Conservation (phyloP, 1,140 invertebrate species). For the Pseudomyrmex concolor region DNA sequence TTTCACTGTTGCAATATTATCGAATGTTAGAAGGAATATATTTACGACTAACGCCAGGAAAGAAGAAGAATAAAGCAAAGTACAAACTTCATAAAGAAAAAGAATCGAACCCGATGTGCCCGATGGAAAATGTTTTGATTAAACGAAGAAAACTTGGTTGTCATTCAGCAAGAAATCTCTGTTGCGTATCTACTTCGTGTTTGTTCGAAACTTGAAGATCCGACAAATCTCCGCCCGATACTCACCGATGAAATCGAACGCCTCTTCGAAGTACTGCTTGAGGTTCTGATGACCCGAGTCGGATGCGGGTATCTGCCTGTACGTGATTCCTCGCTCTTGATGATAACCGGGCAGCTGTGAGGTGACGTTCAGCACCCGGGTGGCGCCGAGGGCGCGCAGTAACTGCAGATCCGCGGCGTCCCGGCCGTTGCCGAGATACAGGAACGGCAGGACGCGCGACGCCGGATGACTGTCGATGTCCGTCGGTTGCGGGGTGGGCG, state of each 20-base stretch:
- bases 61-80: too few relatives aligned
- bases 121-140: too few relatives aligned
- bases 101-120: too few relatives aligned
- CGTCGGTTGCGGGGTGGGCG: constrained; percentile 76
- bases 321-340: constrained; percentile 90
- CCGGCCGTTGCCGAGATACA: constrained; percentile 94
- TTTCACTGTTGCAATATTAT: too few relatives aligned
- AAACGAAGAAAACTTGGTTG: too few relatives aligned
- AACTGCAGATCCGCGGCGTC: constrained; percentile 92
- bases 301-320: constrained; percentile 93
- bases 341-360: constrained; percentile 90
- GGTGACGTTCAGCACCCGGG: constrained; percentile 93
- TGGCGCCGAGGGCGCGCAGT: constrained; percentile 88
- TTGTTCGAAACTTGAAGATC: background rate
- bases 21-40: too few relatives aligned
- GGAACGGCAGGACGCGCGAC: constrained; percentile 93
- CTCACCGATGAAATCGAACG: constrained; percentile 95
- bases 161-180: too few relatives aligned
- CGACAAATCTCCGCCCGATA: background rate
- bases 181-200: too few relatives aligned
- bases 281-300: constrained; percentile 96
- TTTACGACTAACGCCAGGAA: too few relatives aligned
- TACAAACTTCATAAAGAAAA: too few relatives aligned
- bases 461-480: constrained; percentile 92
- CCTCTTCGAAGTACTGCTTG: constrained; percentile 96